These are phyloP conservation scores for Ormyrus labotus DNA, from an alignment of 2,888 invertebrate genomes.

Conservation along the genomic window DNA sequence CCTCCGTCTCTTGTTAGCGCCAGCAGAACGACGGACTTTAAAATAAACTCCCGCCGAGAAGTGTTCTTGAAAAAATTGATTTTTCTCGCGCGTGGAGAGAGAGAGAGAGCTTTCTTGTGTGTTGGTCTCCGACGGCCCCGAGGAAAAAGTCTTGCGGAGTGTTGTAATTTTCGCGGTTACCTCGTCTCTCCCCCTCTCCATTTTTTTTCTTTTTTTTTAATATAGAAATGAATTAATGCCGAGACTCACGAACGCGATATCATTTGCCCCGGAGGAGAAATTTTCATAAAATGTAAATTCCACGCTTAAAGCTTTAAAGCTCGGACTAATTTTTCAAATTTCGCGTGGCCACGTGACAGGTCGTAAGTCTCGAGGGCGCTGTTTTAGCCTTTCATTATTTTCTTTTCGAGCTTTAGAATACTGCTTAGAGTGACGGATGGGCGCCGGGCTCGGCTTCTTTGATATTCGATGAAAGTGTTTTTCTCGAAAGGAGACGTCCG, in stretches of 20 bases:
- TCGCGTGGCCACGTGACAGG: not conserved
- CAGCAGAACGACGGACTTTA: no score
- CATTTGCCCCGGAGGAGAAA: not conserved
- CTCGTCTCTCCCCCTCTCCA: not conserved
- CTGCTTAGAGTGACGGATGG: no score
- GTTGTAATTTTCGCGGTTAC: constrained; percentile 13
- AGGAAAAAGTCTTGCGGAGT: not conserved
- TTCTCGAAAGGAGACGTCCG: no score
- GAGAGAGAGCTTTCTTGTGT: no score
- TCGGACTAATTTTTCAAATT: not conserved
- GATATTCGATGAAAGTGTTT: no score
- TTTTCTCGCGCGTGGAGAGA: constrained; percentile 9
- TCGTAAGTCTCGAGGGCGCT: no score
- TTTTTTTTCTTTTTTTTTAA: not conserved
- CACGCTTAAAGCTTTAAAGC: not conserved
- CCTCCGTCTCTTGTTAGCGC: no score
- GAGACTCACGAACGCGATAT: no score
- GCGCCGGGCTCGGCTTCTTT: no score
- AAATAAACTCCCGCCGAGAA: no score
- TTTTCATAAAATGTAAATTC: not conserved
- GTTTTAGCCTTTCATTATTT: no score
- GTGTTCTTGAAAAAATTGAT: constrained; percentile 52
- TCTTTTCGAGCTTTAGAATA: no score
- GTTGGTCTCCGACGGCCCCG: not conserved
- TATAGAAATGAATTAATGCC: not conserved